Base-by-base conservation (phyloP, 92 coral and sea anemone genomes). In the Paragorgia papillata region DNA sequence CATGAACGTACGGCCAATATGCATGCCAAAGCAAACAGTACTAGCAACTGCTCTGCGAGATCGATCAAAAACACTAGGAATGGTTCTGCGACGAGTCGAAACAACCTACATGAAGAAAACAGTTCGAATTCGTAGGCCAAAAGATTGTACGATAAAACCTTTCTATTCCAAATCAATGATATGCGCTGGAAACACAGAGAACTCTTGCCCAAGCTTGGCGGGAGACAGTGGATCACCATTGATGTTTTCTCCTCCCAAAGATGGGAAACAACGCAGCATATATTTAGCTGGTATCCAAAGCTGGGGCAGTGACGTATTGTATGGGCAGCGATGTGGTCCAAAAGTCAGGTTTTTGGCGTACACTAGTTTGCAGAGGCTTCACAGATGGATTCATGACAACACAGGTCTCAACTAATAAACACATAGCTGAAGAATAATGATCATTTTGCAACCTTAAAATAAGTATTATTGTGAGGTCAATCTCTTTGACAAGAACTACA, bases 171-270 rank as follows among this genome's bases (percentile, higher is more conserved):
- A 62, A 21, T 75, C 40, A 57, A 85, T 90, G 87, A 73, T 90
- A 30, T 93, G 97, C 74, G 97, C 97, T 3, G 97, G 97, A 12
- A 49, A 31, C 35, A 53, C 35, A 57, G 80, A 62, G 27, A 83
- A 74, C 19, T 74, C 87, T 40, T 93, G 97, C 68, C n/a, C n/a
- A n/a, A n/a, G n/a, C n/a, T n/a, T n/a, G n/a, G 82, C 91, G 15
- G 90, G 93, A 32, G 97, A 93, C 57, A 93, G 96, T 61, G 97
- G 97, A 2, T 88, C 97, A 20, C 97, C 97, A 7, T 77, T 93
- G 34, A 85, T 93, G 96, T 93, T 93, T 44, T 51, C 96, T 8
- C 86, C 86, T 0, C 73, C 69, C 15, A 67, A 1, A 37, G 62
- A 62, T 51, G 64, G 66, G 54, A 88, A 79, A 59, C 41, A 86